phyloP scores from a whole-genome alignment of 2,888 invertebrate genomes.

The Galeopsomyia nigrocyanea region DNA sequence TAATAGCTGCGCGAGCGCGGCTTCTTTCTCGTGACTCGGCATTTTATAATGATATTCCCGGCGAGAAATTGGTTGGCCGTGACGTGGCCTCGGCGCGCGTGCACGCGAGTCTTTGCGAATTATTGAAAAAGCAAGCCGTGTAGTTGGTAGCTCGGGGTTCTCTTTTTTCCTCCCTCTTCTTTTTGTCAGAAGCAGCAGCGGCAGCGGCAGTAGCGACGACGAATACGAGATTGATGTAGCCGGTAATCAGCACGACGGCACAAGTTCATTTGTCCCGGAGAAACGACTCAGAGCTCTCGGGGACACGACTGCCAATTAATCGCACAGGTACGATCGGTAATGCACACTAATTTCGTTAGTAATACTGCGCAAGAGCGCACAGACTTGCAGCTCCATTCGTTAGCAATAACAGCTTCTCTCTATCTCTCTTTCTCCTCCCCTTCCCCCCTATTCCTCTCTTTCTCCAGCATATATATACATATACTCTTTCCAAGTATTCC shows the following conservation, averaged over 20 bases:
- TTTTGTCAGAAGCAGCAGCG: neutral
- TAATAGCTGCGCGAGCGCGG: conserved; percentile 67
- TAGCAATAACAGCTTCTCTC: conserved; percentile 44
- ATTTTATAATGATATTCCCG: conserved; percentile 68
- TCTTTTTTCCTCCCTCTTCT: neutral
- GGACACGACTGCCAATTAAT: conserved; percentile 46
- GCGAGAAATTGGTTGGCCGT: conserved; percentile 61
- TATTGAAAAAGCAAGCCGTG: neutral
- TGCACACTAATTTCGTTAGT: conserved; percentile 51
- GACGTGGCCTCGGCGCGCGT: conserved; percentile 52
- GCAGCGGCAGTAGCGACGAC: neutral
- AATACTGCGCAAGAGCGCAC: conserved; percentile 42
- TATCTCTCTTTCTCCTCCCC: conserved; percentile 1
- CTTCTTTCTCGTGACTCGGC: conserved; percentile 68
- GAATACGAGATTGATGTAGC: conserved; percentile 48
- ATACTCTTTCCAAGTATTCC: conserved; percentile 22
- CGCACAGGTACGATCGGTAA: conserved; percentile 49
- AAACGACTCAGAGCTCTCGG: conserved; percentile 28
- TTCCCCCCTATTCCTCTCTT: neutral
- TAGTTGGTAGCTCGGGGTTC: too few relatives aligned
- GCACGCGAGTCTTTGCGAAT: conserved; percentile 1
- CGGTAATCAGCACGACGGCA: conserved; percentile 48
- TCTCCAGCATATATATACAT: too few relatives aligned
- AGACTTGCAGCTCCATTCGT: conserved; percentile 49
- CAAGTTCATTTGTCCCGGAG: conserved; percentile 48